Percentiles rank a stretch among this genome's conserved stretches.
Conservation (phyloP, 2,888 invertebrate species). For the Lottia gigantea region DNA sequence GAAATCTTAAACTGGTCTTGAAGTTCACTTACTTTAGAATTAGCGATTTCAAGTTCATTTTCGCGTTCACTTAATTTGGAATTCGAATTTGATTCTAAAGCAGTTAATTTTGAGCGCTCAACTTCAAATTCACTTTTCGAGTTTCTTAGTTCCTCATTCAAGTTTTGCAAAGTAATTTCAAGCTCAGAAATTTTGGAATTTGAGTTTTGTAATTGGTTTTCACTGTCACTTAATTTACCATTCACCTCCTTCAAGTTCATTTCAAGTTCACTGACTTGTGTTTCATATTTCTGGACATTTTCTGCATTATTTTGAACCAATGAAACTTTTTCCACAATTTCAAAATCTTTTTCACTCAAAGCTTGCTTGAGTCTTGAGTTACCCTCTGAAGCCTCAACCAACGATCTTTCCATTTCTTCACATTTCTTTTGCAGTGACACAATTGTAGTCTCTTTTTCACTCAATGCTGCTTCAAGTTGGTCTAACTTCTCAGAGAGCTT, state of each 20-base stretch:
- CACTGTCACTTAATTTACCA: too few species aligned
- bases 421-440: neutral
- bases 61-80: neutral
- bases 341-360: constrained; percentile 27
- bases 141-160: too few species aligned
- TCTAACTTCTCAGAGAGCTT: constrained; percentile 18
- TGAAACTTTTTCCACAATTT: neutral
- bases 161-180: too few species aligned
- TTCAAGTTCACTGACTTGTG: too few species aligned
- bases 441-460: constrained; percentile 9
- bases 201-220: too few species aligned
- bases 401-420: constrained; percentile 3
- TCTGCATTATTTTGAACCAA: neutral
- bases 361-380: constrained; percentile 18
- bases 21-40: neutral
- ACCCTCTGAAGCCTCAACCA: constrained; percentile 13
- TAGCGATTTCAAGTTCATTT: neutral
- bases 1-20: neutral
- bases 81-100: too few species aligned
- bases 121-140: too few species aligned
- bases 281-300: neutral
- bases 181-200: too few species aligned
- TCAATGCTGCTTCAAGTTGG: constrained; percentile 19
- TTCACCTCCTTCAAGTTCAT: too few species aligned
- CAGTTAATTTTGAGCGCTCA: too few species aligned